Percentiles rank a stretch among this genome's conserved stretches.
These are phyloP conservation scores for Mormyrops attenuatus DNA, from an alignment of 2,797 vertebrate genomes.

Conservation along the genomic window DNA sequence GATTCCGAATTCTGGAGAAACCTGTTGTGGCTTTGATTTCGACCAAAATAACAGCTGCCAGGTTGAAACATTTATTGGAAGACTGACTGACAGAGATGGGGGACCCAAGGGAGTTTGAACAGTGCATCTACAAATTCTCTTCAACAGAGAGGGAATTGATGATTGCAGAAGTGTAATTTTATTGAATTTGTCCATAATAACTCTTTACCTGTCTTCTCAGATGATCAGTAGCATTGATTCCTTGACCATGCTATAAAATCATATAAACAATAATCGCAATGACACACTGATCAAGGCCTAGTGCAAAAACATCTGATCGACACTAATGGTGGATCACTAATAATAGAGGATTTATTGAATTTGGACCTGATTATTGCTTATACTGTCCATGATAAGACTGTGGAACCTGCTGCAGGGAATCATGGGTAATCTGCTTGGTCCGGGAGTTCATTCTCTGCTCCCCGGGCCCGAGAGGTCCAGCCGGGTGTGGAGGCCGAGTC, in stretches of 20 bases:
- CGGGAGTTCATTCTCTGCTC: conserved; percentile 50
- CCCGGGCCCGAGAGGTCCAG: conserved; percentile 44
- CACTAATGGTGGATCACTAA: not conserved
- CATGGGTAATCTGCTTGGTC: conserved; percentile 46
- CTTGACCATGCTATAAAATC: not conserved
- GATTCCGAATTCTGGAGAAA: not conserved
- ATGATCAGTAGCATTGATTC: not conserved
- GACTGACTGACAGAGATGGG: not conserved
- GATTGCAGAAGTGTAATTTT: not conserved
- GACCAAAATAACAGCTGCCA: not conserved
- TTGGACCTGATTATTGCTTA: not conserved
- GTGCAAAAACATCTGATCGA: not conserved
- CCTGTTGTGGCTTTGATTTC: not conserved
- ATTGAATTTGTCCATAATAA: conserved; percentile 1
- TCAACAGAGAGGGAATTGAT: not conserved
- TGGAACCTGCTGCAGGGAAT: conserved; percentile 39
- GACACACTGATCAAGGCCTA: not conserved
- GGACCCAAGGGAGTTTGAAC: not conserved
- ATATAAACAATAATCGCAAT: not conserved
- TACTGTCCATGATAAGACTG: not conserved
- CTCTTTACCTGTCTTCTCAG: not conserved
- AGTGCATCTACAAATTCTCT: not conserved
- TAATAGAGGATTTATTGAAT: not conserved
- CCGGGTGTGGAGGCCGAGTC: conserved; percentile 48
- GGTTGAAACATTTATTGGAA: not conserved